Conservation (phyloP, 2,113 vertebrate genomes). For the Paracanthobrama guichenoti region DNA sequence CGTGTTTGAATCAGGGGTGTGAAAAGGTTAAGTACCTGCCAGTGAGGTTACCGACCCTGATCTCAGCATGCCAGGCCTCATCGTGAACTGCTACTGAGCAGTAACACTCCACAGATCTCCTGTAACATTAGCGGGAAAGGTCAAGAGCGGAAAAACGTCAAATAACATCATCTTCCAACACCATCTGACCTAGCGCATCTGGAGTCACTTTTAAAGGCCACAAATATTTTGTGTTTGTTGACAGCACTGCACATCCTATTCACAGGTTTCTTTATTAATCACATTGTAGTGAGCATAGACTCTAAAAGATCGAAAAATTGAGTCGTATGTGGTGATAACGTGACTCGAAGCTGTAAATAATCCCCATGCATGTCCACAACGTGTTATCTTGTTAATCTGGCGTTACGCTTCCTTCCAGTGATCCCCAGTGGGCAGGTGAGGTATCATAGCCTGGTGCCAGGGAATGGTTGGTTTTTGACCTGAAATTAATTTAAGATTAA, state of each 20-base stretch:
- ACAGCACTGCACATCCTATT: background rate
- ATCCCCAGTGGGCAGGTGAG: constrained; percentile 36
- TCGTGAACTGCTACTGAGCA: constrained; percentile 28
- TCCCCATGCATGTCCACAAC: constrained; percentile 32
- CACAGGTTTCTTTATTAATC: constrained; percentile 14
- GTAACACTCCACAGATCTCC: constrained; percentile 15
- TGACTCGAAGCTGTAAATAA: constrained; percentile 48
- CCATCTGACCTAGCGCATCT: constrained; percentile 4
- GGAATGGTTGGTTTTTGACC: constrained; percentile 66
- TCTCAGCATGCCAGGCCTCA: constrained; percentile 18
- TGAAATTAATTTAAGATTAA: constrained; percentile 69
- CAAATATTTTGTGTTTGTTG: constrained; percentile 27
- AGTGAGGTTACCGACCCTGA: background rate
- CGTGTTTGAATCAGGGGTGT: constrained; percentile 3
- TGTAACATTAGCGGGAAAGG: constrained; percentile 24
- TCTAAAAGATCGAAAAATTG: constrained; percentile 4
- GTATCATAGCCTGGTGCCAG: constrained; percentile 45
- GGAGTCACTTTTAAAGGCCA: constrained; percentile 44
- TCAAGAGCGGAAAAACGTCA: constrained; percentile 46
- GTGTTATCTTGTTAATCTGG: constrained; percentile 29
- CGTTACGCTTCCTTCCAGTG: constrained; percentile 1
- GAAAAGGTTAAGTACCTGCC: constrained; percentile 23
- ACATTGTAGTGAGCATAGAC: background rate
- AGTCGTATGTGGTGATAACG: constrained; percentile 45
- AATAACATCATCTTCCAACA: constrained; percentile 33